Conservation (phyloP, 1,140 invertebrate genomes). For the Zophobas atratus region DNA sequence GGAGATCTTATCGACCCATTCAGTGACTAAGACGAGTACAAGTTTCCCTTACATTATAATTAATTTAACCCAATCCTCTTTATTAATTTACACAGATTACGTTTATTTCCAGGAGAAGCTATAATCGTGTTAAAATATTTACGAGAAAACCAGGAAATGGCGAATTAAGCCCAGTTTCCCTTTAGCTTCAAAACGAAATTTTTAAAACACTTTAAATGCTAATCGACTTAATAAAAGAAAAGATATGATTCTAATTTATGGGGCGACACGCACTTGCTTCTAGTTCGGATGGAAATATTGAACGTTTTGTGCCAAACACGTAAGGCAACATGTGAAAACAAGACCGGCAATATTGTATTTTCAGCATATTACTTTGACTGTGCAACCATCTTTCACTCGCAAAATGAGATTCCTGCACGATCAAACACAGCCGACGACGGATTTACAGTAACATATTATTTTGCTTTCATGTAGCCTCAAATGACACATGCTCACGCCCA, state of each 20-base stretch:
- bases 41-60: conserved; percentile 38
- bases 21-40: conserved; percentile 17
- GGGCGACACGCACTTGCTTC: conserved; percentile 18
- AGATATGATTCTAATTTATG: conserved; percentile 36
- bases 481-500: not conserved
- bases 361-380: conserved; percentile 34
- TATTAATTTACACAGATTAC: conserved; percentile 40
- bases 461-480: not conserved
- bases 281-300: not conserved
- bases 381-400: conserved; percentile 21
- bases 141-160: conserved; percentile 36
- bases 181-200: conserved; percentile 14
- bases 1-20: conserved; percentile 30
- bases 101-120: conserved; percentile 37
- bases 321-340: conserved; percentile 33
- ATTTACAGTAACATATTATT: conserved; percentile 35
- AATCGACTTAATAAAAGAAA: conserved; percentile 35
- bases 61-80: conserved; percentile 28
- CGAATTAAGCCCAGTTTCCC: conserved; percentile 32
- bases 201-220: conserved; percentile 39
- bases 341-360: conserved; percentile 28
- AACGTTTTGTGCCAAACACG: conserved; percentile 2
- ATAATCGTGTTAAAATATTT: conserved; percentile 36
- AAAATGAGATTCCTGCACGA: conserved; percentile 27
- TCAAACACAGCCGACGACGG: conserved; percentile 21